These are phyloP conservation scores for Leptodactylus fallax DNA, from an alignment of 2,797 vertebrate genomes.

Conservation along the genomic window DNA sequence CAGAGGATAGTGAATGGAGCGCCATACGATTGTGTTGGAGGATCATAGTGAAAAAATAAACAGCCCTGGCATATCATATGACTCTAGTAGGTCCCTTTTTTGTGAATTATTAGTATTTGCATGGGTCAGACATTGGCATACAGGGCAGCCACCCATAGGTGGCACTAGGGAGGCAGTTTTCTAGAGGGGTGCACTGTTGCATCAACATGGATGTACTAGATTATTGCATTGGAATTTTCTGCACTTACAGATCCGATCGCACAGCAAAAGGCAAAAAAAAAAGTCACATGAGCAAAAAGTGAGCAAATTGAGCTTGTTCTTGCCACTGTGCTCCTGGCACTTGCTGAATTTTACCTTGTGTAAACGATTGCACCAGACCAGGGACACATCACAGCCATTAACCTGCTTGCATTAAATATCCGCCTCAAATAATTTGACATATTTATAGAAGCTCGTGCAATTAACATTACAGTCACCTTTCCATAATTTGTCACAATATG, in stretches of 20 bases:
- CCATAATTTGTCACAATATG: slow-evolving; percentile 77
- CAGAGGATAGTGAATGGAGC: too few relatives aligned
- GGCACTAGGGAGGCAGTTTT: neutral
- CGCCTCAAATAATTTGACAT: slow-evolving; percentile 48
- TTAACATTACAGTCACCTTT: slow-evolving; percentile 74
- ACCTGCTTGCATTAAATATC: slow-evolving; percentile 75
- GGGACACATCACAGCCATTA: slow-evolving; percentile 71
- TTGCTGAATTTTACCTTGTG: too few relatives aligned
- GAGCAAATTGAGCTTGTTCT: too few relatives aligned
- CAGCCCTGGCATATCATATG: neutral
- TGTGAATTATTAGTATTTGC: neutral
- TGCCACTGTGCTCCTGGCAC: too few relatives aligned
- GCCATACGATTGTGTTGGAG: too few relatives aligned
- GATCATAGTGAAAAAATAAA: too few relatives aligned
- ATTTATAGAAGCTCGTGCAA: slow-evolving; percentile 70
- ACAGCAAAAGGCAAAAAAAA: too few relatives aligned
- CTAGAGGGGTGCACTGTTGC: too few relatives aligned
- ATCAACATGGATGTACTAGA: neutral
- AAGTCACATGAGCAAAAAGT: too few relatives aligned
- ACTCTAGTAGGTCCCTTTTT: neutral
- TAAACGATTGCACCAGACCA: neutral
- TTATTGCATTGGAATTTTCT: neutral
- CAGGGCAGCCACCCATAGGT: too few relatives aligned
- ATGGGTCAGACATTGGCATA: too few relatives aligned
- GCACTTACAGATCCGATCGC: neutral